Percentiles rank a stretch among this genome's conserved stretches.
These are phyloP conservation scores for Poliocrania exsul DNA, from an alignment of 2,797 vertebrate species.

Conservation along the genomic window DNA sequence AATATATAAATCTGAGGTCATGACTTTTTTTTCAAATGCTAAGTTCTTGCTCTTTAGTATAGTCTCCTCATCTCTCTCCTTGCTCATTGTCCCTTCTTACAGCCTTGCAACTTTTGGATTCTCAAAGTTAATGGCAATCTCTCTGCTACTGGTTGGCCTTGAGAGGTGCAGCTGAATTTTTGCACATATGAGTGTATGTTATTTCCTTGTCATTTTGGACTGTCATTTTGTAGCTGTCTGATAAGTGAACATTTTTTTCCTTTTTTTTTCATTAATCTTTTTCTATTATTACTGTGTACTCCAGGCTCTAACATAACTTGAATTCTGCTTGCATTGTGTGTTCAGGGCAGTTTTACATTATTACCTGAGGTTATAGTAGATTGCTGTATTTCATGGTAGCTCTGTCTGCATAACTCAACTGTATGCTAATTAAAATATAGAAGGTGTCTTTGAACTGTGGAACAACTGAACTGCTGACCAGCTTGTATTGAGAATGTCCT, in stretches of 20 bases:
- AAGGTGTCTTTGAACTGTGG: background rate
- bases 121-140: background rate
- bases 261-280: background rate
- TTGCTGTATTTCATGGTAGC: rapidly evolving
- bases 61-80: background rate
- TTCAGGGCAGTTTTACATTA: background rate
- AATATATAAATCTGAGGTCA: background rate
- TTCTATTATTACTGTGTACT: background rate
- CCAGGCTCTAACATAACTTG: background rate
- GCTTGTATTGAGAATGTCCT: background rate
- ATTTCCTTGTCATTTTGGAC: background rate
- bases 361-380: background rate
- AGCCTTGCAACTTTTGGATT: background rate
- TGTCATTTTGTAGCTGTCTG: background rate
- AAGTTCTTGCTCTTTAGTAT: background rate
- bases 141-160: background rate
- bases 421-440: background rate
- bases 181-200: background rate
- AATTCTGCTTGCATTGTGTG: background rate
- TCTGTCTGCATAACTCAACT: background rate
- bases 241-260: background rate
- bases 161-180: rapidly evolving
- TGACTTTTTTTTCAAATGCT: background rate
- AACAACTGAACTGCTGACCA: background rate
- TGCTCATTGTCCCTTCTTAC: background rate